Percentiles rank a stretch among this genome's conserved stretches.
phyloP scores from a whole-genome alignment of 2,888 invertebrate species.

The Therioaphis trifolii region DNA sequence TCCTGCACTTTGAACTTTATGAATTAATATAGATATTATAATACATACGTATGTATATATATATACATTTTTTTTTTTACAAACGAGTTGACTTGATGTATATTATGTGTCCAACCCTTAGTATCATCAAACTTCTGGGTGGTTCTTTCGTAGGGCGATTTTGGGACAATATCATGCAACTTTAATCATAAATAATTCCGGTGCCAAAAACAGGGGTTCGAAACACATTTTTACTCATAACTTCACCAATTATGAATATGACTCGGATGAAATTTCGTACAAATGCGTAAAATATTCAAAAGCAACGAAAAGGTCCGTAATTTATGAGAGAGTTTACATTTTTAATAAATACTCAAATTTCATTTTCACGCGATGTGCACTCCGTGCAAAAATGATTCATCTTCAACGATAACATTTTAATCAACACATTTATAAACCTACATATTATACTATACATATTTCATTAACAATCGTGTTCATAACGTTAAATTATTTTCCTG shows the following conservation, averaged over 20 bases:
- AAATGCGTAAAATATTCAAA: conserved; percentile 44
- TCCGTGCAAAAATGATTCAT: neutral
- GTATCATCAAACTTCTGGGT: conserved; percentile 36
- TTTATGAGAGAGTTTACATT: conserved; percentile 37
- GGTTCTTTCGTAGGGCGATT: conserved; percentile 42
- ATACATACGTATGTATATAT: too few relatives aligned
- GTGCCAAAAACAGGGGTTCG: conserved; percentile 32
- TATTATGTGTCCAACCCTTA: conserved; percentile 20
- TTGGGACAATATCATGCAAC: conserved; percentile 49
- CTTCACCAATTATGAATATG: conserved; percentile 47
- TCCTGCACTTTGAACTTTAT: conserved; percentile 11
- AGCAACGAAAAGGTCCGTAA: conserved; percentile 46
- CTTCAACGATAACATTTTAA: neutral
- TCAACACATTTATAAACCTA: neutral
- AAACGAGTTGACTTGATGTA: conserved; percentile 17
- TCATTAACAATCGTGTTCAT: neutral
- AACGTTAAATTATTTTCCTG: neutral
- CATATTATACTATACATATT: neutral
- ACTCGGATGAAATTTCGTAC: conserved; percentile 29
- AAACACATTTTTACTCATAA: conserved; percentile 32
- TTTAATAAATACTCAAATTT: conserved; percentile 41
- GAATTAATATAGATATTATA: conserved; percentile 27
- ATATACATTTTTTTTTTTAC: too few relatives aligned
- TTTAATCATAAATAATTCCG: conserved; percentile 47
- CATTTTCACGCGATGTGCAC: neutral